Base-by-base conservation (phyloP, 1,140 invertebrate genomes). In the Meteorus sp. region DNA sequence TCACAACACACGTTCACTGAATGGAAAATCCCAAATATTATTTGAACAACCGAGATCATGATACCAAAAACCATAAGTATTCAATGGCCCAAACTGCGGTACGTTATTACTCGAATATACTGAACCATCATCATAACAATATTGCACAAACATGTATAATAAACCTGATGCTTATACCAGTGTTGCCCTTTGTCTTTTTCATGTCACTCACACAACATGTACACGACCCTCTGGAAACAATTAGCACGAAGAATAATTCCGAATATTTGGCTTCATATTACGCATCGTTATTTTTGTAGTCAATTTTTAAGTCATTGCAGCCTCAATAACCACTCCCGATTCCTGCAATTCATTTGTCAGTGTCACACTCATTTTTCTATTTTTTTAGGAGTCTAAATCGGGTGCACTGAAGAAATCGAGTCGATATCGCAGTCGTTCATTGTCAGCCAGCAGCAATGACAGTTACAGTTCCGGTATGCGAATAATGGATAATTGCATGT, bases 401-500 rank as follows among this genome's bases (percentile, higher is more conserved):
- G 86, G 89, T 56, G 89, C 89, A 11, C 74, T 92, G 71, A 92
- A 92, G 79, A 93, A 92, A 71, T 88, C 92, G 9, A 90, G 88
- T 62, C 83, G 93, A 35, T 92, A 95, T 72, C 81, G 93, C 41
- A 94, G 91, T 75, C 85, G 93, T 37, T 95, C 93, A 0, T 80
- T 95, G 3, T 95, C 93, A 27, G 93, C 93, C n/a, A 95, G 93
- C 13, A 95, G 93, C 31, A 94, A 92, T 33, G 93, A 95, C 75
- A 95, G 93, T 23, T 95, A 94, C 78, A 94, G 92, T 75, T 95
- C 92, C 60, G 90, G 89, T 91, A 85, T 69, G 79, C 63, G 8
- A 6, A 4, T 41, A 20, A 22, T 37, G 2, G n/a, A n/a, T n/a
- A n/a, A n/a, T n/a, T n/a, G n/a, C n/a, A n/a, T n/a, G n/a, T n/a